These are phyloP conservation scores for Myrmophylax atrothorax DNA, from an alignment of 2,113 vertebrate species.

Conservation along the genomic window DNA sequence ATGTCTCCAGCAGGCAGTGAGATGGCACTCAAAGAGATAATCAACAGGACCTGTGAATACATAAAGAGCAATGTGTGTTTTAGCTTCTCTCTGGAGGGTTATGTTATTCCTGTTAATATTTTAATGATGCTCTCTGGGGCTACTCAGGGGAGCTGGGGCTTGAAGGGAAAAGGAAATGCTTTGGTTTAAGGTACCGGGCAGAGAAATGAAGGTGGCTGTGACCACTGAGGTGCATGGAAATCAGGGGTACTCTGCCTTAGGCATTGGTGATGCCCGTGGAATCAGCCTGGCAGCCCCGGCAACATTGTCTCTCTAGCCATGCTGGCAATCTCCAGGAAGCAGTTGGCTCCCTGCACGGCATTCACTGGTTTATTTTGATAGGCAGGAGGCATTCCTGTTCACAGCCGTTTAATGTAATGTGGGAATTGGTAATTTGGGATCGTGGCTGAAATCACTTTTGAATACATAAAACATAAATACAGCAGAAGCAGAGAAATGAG, in stretches of 20 bases:
- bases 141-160: not conserved
- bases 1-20: not conserved
- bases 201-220: not conserved
- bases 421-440: constrained; percentile 54
- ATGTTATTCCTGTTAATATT: not conserved
- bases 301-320: not conserved
- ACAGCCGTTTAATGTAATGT: constrained; percentile 22
- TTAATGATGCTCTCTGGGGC: not conserved
- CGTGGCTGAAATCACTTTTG: constrained; percentile 52
- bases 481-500: constrained; percentile 63
- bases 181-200: not conserved
- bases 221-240: not conserved
- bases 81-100: not conserved
- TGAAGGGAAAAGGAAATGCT: not conserved
- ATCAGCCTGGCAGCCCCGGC: not conserved
- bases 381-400: constrained; percentile 35
- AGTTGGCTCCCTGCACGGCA: not conserved
- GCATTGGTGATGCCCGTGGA: not conserved
- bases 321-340: accelerated
- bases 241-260: not conserved
- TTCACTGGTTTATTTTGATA: not conserved
- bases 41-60: not conserved
- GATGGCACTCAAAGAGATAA: not conserved
- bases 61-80: not conserved
- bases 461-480: constrained; percentile 70